Conservation (phyloP, 2,797 vertebrate species). For the Diceros bicornis region DNA sequence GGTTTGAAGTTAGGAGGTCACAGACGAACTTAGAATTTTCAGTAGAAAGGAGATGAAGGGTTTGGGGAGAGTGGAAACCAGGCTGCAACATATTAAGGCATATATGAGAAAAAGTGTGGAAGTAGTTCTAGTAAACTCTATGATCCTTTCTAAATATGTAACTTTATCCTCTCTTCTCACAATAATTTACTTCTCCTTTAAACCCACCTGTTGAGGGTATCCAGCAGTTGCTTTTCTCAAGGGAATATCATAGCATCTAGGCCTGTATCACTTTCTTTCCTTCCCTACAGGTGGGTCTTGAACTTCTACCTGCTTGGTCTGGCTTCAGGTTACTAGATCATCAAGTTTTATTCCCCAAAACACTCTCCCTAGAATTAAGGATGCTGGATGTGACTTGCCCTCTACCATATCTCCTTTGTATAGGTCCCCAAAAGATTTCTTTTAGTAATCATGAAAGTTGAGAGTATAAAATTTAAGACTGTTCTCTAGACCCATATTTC, state of each 20-base stretch:
- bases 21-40: neutral
- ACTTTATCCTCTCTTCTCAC: neutral
- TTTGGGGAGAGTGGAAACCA: neutral
- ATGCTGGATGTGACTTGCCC: neutral
- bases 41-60: neutral
- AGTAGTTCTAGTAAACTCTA: neutral
- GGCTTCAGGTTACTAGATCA: neutral
- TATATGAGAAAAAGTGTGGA: neutral
- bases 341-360: slow-evolving; percentile 25
- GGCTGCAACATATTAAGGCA: neutral
- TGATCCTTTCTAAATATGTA: neutral
- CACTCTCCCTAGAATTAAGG: neutral
- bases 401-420: neutral
- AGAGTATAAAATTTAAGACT: neutral
- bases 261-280: neutral
- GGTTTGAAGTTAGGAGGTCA: neutral
- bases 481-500: neutral
- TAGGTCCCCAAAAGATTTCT: neutral
- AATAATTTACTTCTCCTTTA: neutral
- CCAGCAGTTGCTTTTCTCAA: neutral
- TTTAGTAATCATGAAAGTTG: slow-evolving; percentile 1
- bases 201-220: neutral
- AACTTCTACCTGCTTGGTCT: neutral
- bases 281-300: neutral
- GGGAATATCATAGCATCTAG: neutral